These are phyloP conservation scores for Megalonaias nervosa DNA, from an alignment of 1,140 invertebrate species.

Conservation along the genomic window DNA sequence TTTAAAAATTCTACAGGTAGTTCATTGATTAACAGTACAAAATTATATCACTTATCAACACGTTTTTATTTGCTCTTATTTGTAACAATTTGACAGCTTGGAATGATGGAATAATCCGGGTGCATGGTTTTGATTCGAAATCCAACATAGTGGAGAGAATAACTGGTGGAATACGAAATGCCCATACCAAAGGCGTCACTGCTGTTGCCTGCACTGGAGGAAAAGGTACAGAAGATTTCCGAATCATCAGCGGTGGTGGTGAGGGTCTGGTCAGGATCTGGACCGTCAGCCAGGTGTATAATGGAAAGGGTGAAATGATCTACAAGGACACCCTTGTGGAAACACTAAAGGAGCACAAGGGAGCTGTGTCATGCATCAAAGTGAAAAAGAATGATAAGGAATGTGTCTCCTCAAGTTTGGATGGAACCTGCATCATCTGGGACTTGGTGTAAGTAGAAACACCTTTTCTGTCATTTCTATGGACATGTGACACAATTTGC, in stretches of 20 bases:
- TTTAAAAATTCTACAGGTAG: no score
- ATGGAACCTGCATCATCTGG: conserved; percentile 95
- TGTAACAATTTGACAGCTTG: conserved; percentile 73
- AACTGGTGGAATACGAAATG: conserved; percentile 73
- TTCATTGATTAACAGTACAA: neutral
- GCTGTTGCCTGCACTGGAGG: conserved; percentile 83
- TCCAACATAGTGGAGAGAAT: conserved; percentile 21
- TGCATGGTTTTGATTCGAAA: conserved; percentile 74
- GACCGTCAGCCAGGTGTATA: conserved; percentile 40
- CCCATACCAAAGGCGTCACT: conserved; percentile 89
- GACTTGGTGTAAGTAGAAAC: conserved; percentile 76
- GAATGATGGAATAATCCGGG: conserved; percentile 83
- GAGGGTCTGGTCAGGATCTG: conserved; percentile 80
- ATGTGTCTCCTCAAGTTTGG: conserved; percentile 88
- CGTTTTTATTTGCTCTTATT: neutral
- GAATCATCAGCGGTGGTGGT: conserved; percentile 87
- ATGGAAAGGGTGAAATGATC: conserved; percentile 31
- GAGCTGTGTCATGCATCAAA: conserved; percentile 85
- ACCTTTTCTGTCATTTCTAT: no score
- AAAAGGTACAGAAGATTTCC: conserved; percentile 43
- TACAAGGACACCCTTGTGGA: conserved; percentile 49
- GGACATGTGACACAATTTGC: no score
- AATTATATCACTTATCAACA: neutral
- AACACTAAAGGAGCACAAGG: conserved; percentile 90
- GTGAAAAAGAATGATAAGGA: conserved; percentile 83